Evolutionary conservation across 1,140 invertebrate species (phyloP), one percentile per base, ranked within the genome.

Genomic region (Nylanderia fulva): DNA sequence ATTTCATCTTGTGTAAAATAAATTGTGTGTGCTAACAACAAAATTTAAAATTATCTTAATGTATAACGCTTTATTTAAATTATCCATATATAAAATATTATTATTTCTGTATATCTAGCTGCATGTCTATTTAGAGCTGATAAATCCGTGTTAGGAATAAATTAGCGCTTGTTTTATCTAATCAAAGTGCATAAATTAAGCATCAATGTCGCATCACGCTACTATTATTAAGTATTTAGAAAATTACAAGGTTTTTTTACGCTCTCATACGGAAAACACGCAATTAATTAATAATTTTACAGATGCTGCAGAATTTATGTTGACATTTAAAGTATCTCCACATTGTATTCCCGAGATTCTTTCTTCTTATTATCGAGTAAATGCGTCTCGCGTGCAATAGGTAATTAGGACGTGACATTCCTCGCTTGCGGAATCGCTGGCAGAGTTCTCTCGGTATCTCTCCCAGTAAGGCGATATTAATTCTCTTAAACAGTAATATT

Each of bases 401-500:
- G 66, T 60, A 82, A 82, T 82, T 82, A 82, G 77, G 66, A 82
- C 77, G 27, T 72, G 77, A 45, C 52, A 82, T 72, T 82, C 52
- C n/a, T 60, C 24, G 39, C 24, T 58, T 8, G 36, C 33, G 60
- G 60, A 77, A 33, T 54, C 52, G 52, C 45, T 48, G 13, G n/a
- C n/a, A 13, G 24, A 58, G 77, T 56, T 58, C 48, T 58, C 48
- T 24, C 52, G 11, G n/a, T 79, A 68, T 36, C 15, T 69, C 66
- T 39, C n/a, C n/a, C 33, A 7, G n/a, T 5, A 64, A 36, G 8
- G 21, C 64, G 72, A 87, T 33, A 33, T 84, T 77, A 79, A 84
- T 84, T 74, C 72, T 84, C 72, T 56, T 79, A 54, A 85, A 86
- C 88, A 63, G 88, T 89, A 89, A 88, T 89, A 89, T 89, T 89